A percentile compares a stretch with the other conserved stretches of the same genome.
phyloP scores from a whole-genome alignment of 2,113 vertebrate genomes.

The Actinemys pallida region DNA sequence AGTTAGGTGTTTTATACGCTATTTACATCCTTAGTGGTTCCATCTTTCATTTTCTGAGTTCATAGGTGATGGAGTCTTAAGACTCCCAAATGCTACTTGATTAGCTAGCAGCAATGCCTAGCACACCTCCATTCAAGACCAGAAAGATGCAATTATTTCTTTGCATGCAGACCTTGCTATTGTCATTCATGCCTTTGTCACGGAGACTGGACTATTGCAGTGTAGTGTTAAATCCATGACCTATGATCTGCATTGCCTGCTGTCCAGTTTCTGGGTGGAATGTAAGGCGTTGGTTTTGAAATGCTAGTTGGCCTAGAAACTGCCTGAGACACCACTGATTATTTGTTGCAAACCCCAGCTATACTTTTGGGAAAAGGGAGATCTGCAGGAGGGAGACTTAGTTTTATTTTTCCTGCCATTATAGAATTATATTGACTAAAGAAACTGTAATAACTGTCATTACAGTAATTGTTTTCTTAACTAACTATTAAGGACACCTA shows the following conservation, averaged over 20 bases:
- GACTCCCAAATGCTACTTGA: neutral
- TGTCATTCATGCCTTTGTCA: neutral
- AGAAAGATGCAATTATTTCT: neutral
- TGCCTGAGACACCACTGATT: neutral
- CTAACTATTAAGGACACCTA: neutral
- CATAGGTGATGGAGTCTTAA: neutral
- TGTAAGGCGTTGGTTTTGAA: neutral
- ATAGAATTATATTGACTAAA: neutral
- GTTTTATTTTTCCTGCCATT: neutral
- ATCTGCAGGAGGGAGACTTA: neutral
- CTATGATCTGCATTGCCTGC: neutral
- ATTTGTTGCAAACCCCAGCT: neutral
- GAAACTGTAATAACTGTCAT: neutral
- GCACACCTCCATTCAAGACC: neutral
- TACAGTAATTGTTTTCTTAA: neutral
- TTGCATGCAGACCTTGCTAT: neutral
- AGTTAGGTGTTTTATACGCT: no score
- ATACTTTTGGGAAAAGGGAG: neutral
- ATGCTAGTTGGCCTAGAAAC: neutral
- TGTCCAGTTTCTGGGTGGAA: neutral
- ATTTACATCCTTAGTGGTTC: no score
- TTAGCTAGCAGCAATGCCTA: neutral
- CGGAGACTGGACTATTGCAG: neutral
- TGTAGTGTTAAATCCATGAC: neutral
- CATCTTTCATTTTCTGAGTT: no score